Evolutionary conservation across 2,113 vertebrate species (phyloP), one percentile per base, ranked within the genome.

Genomic region (Circaetus cinerascens): DNA sequence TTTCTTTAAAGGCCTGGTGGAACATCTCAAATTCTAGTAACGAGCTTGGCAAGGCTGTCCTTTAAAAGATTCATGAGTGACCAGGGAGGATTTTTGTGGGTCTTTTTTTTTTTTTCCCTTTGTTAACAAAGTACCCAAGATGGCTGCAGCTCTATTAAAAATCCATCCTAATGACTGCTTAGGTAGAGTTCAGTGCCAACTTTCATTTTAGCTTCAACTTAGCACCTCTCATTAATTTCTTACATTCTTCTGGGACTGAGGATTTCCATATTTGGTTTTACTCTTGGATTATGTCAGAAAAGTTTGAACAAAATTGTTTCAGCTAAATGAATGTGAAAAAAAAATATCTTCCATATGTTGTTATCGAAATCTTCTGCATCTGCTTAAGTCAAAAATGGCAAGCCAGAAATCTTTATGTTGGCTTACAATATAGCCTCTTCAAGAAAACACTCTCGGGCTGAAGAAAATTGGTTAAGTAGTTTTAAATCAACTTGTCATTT

Each of bases 211-310:
- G 43, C 21, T 75, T 95, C 81, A 93, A 27, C 34, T 90, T 91
- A 96, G 62, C 81, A 95, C 74, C 53, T 94, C 84, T 90, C 62
- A 76, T 95, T 91, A 97, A 91, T 91, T 91, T 96, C 77, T 93
- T 82, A 64, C 53, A 72, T 90, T 91, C 66, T 95, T 93, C 43
- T 93, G 66, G 46, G 45, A 63, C 62, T 90, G 80, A 79, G 57
- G 62, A 94, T 90, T 96, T 95, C 96, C 92, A 91, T 96, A 96
- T 96, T 96, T 95, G 93, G 93, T 94, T 96, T 95, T 87, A 69
- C 48, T 79, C 62, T 94, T 93, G 93, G 80, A 86, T 93, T 93
- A 86, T 96, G 86, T 92, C 87, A 96, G 74, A 88, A 75, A 94
- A 91, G 81, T 50, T 94, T 79, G 84, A 95, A 85, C 48, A 79